Base-by-base conservation (phyloP, 2,888 invertebrate species). In the Mesochorus sp. region DNA sequence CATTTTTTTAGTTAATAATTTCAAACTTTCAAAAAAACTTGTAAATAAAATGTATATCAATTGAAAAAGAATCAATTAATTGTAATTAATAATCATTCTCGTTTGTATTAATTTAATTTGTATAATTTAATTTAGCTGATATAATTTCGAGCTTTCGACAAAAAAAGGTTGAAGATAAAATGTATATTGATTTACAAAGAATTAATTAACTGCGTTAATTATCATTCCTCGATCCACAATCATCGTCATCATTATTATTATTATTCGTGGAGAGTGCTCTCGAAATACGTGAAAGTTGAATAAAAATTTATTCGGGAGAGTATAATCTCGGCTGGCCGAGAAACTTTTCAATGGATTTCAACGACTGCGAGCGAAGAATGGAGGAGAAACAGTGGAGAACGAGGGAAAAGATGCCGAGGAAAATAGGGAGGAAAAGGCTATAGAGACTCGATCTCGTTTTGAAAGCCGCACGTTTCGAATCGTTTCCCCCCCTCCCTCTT, bases 361-460 rank as follows among this genome's bases (percentile, higher is more conserved):
- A 74, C 31, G 59, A 57, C 39, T 42, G 12, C 21, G 39, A 12
- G 8, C 8, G 8, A 24, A 10, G 19, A 5, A 2, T 3, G 3
- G 21, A 39, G 31, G 14, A 26, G 5, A 39, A 14, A 17, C 1
- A 26, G n/a, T 3, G 12, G 49, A 55, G 12, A 19, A n/a, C n/a
- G 26, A 26, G 17, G 39, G 8, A 44, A 37, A 51, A 42, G 34
- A 34, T 4, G 28, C 14, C 12, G 51, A 26, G 14, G 10, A 42
- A 55, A 47, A 28, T 17, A n/a, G 21, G 17, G 34, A 61, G 47
- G n/a, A 62, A 62, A 39, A 19, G 53, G 47, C 34, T 24, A 12
- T 21, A 59, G 53, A 39, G 61, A 62, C 62, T 62, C 68, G 44
- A 64, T 75, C 68, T 62, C 62, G 47, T 70, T 70, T 62, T 37